A percentile compares a stretch with the other conserved stretches of the same genome.
phyloP scores from a whole-genome alignment of 2,113 vertebrate genomes.

The Muscicapa adusta region DNA sequence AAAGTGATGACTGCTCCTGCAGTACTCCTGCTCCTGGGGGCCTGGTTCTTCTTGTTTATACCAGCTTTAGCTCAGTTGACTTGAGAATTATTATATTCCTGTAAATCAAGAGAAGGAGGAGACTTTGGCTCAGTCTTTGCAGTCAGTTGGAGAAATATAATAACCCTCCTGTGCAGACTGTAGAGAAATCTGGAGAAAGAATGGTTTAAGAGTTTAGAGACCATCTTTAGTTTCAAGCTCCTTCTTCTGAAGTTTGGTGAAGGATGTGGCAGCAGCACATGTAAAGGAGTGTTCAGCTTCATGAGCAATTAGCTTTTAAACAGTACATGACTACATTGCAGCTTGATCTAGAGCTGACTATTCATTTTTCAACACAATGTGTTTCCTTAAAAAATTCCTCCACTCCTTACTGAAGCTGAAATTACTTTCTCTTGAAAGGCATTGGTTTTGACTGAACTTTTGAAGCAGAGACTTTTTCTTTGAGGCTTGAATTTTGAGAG shows the following conservation, averaged over 20 bases:
- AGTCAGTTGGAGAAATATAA: neutral
- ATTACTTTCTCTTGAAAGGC: neutral
- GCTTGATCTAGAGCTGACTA: neutral
- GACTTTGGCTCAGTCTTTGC: constrained; percentile 1
- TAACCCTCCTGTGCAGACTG: neutral
- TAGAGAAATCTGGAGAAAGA: neutral
- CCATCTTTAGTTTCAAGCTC: neutral
- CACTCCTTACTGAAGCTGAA: neutral
- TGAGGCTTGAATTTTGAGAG: neutral
- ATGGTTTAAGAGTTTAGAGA: neutral
- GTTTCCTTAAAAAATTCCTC: accelerated
- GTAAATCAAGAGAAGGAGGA: constrained; percentile 45
- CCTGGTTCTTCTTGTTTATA: constrained; percentile 43
- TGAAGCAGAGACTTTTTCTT: neutral
- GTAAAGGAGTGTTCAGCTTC: neutral
- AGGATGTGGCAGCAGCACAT: neutral
- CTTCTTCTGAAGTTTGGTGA: neutral
- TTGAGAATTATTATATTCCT: constrained; percentile 42
- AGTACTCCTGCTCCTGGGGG: neutral
- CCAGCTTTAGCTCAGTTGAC: constrained; percentile 30
- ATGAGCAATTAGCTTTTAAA: neutral
- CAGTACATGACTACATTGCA: neutral
- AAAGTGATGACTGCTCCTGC: constrained; percentile 47
- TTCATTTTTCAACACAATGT: neutral
- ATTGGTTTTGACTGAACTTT: neutral